Percentiles rank a stretch among this genome's conserved stretches.
These are phyloP conservation scores for Verasper variegatus DNA, from an alignment of 2,113 vertebrate species.

Conservation along the genomic window DNA sequence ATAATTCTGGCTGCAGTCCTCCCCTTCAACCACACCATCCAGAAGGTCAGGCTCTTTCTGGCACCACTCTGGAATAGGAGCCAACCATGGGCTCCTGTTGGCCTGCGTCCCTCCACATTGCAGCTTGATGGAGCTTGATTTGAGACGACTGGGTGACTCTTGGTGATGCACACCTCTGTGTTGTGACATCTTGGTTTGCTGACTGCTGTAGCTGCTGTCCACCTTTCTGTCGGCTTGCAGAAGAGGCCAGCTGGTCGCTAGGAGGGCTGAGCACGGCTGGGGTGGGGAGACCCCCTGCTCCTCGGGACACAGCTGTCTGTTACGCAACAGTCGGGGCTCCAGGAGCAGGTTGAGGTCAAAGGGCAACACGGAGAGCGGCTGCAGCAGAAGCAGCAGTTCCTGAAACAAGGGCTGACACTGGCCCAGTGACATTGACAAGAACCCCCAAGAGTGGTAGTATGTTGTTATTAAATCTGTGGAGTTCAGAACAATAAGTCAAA, in stretches of 20 bases:
- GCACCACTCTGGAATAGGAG: constrained; percentile 63
- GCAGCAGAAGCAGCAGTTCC: constrained; percentile 92
- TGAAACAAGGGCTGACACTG: constrained; percentile 89
- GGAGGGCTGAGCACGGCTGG: constrained; percentile 85
- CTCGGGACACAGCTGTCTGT: constrained; percentile 82
- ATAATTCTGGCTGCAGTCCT: constrained; percentile 80
- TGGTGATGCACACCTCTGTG: constrained; percentile 3
- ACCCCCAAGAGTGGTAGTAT: constrained; percentile 93
- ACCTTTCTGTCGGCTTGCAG: constrained; percentile 48
- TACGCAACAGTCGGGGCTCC: constrained; percentile 86
- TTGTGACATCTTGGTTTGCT: constrained; percentile 14
- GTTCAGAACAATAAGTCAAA: background rate
- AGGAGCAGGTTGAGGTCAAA: constrained; percentile 94
- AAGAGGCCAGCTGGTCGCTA: constrained; percentile 84
- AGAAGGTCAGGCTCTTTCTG: constrained; percentile 72
- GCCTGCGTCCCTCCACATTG: constrained; percentile 72
- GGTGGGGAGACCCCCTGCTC: constrained; percentile 81
- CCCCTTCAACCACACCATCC: constrained; percentile 84
- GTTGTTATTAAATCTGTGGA: constrained; percentile 87
- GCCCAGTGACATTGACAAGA: constrained; percentile 87
- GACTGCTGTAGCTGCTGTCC: constrained; percentile 7
- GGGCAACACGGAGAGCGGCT: constrained; percentile 92
- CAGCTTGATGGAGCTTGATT: constrained; percentile 27
- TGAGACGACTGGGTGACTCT: constrained; percentile 19
- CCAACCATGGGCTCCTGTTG: constrained; percentile 43